Evolutionary conservation across 2,797 vertebrate species (phyloP).

Genomic region (Ataeniobius toweri): DNA sequence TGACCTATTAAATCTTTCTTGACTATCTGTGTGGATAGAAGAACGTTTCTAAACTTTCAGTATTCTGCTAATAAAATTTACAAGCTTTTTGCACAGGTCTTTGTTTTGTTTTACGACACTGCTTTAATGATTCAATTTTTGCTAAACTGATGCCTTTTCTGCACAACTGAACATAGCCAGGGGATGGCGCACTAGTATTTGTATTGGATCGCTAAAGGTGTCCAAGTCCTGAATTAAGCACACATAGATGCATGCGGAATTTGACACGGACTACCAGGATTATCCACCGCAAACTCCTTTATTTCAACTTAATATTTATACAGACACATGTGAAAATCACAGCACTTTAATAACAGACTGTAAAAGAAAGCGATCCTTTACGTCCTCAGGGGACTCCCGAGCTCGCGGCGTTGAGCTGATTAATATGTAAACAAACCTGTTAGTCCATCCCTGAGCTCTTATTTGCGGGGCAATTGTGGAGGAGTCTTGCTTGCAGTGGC

Average conservation of each 20-base stretch:
- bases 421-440: conserved; percentile 69
- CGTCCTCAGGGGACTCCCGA: conserved; percentile 48
- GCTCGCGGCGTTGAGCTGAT: conserved; percentile 52
- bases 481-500: conserved; percentile 52
- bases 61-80: conserved; percentile 1
- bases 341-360: conserved; percentile 60
- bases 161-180: conserved; percentile 61
- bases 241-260: conserved; percentile 62
- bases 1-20: conserved; percentile 11
- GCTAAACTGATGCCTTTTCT: background rate
- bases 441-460: conserved; percentile 59
- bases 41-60: background rate
- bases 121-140: background rate
- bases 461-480: conserved; percentile 54
- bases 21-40: background rate
- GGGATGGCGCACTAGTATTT: conserved; percentile 80
- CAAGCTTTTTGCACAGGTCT: background rate
- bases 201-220: conserved; percentile 38
- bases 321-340: conserved; percentile 49
- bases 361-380: conserved; percentile 50
- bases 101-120: conserved; percentile 13
- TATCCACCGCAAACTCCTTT: conserved; percentile 38
- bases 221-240: conserved; percentile 63
- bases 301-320: conserved; percentile 52
- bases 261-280: conserved; percentile 47